Percentiles rank a stretch among this genome's conserved stretches.
Evolutionary conservation across 1,140 invertebrate species (phyloP).

Genomic region (Drosophila nikananu): DNA sequence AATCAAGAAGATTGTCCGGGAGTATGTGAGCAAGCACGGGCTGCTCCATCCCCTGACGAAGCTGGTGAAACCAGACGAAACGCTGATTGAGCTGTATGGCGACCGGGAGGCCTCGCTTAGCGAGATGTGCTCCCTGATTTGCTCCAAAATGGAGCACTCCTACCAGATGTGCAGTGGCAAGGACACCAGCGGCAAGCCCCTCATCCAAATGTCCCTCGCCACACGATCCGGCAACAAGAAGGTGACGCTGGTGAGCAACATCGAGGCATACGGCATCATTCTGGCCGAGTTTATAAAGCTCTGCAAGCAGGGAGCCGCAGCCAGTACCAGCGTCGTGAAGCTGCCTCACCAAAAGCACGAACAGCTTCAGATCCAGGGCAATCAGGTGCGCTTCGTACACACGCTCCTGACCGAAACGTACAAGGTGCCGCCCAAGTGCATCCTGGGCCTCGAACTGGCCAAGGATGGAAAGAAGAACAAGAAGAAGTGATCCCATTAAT

Average conservation of each 20-base stretch:
- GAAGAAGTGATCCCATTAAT: conserved; percentile 61
- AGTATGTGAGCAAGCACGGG: conserved; percentile 91
- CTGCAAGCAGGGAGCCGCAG: conserved; percentile 93
- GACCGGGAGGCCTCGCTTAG: conserved; percentile 88
- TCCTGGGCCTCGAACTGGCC: conserved; percentile 89
- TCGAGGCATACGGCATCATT: conserved; percentile 94
- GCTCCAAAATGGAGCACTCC: conserved; percentile 91
- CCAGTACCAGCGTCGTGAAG: conserved; percentile 93
- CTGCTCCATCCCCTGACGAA: conserved; percentile 87
- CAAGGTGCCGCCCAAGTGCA: conserved; percentile 88
- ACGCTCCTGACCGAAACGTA: conserved; percentile 91
- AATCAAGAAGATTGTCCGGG: conserved; percentile 90
- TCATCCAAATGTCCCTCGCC: conserved; percentile 92
- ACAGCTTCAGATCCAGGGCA: conserved; percentile 95
- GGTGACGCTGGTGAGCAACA: conserved; percentile 95
- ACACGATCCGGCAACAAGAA: conserved; percentile 95
- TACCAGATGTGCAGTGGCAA: conserved; percentile 88
- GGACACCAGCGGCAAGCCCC: conserved; percentile 90
- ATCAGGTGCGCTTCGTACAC: conserved; percentile 93
- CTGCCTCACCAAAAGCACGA: conserved; percentile 90
- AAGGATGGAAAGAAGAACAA: conserved; percentile 87
- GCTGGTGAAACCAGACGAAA: conserved; percentile 83
- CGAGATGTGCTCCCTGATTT: conserved; percentile 89
- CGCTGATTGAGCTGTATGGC: conserved; percentile 82
- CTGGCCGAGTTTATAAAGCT: conserved; percentile 92